Percentiles rank a stretch among this genome's conserved stretches.
These are phyloP conservation scores for Alosa sapidissima DNA, from an alignment of 2,797 vertebrate genomes.

Conservation along the genomic window DNA sequence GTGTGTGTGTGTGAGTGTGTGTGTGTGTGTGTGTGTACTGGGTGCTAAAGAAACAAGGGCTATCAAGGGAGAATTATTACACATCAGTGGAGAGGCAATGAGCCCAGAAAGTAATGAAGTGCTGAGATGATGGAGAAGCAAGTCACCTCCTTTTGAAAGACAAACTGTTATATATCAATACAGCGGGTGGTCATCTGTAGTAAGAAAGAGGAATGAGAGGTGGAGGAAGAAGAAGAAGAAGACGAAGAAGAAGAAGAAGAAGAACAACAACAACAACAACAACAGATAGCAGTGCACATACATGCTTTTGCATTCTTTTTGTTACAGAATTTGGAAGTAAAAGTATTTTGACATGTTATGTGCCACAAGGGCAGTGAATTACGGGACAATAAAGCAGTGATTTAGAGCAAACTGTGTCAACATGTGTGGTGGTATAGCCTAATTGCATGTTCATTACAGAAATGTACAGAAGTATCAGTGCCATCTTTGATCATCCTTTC, in stretches of 20 bases:
- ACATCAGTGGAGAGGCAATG: slow-evolving; percentile 11
- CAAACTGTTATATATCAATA: not conserved
- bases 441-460: not conserved
- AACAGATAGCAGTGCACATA: too few relatives aligned
- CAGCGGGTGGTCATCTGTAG: not conserved
- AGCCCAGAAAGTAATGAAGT: slow-evolving; percentile 4
- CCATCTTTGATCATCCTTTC: not conserved
- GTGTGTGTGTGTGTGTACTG: not conserved
- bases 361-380: not conserved
- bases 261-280: too few relatives aligned
- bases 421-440: not conserved
- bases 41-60: slow-evolving; percentile 12
- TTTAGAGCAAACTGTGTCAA: not conserved
- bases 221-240: not conserved
- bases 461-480: not conserved
- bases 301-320: too few relatives aligned
- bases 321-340: too few relatives aligned
- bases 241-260: not conserved
- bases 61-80: slow-evolving; percentile 8
- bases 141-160: slow-evolving; percentile 13
- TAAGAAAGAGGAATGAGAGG: not conserved
- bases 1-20: not conserved
- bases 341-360: too few relatives aligned
- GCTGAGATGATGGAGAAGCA: slow-evolving; percentile 16
- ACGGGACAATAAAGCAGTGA: too few relatives aligned